Percentiles rank a stretch among this genome's conserved stretches.
Evolutionary conservation across 2,113 vertebrate species (phyloP).

Genomic region (Seriola quinqueradiata): DNA sequence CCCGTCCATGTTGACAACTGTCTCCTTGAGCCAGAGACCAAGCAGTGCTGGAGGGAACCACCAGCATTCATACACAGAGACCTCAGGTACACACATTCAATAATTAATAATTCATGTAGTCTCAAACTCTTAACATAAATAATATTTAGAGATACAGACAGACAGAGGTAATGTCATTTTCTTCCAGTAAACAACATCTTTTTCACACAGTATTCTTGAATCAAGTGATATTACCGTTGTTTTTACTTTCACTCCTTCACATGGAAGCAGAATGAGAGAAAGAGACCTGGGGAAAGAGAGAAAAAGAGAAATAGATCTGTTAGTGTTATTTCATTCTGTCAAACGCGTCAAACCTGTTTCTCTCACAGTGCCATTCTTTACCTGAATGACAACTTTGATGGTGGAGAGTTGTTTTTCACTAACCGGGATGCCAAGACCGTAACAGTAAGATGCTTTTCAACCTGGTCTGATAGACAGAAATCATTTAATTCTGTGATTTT

Average conservation of each 20-base stretch:
- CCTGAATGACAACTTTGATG: constrained; percentile 94
- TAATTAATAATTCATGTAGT: background rate
- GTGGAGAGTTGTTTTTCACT: constrained; percentile 94
- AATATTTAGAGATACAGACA: background rate
- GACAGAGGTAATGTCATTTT: background rate
- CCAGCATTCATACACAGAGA: constrained; percentile 95
- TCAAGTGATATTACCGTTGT: background rate
- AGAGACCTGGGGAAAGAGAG: background rate
- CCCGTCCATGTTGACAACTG: constrained; percentile 98
- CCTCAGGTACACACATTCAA: constrained; percentile 86
- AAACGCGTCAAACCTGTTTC: background rate
- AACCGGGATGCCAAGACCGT: constrained; percentile 90
- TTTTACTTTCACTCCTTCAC: background rate
- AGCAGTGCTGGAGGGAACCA: constrained; percentile 93
- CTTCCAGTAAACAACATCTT: background rate
- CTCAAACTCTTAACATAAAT: background rate
- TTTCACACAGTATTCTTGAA: background rate
- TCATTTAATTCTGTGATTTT: background rate
- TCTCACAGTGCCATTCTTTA: constrained; percentile 91
- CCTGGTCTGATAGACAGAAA: background rate
- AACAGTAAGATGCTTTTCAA: constrained; percentile 84
- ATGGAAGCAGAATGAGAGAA: background rate
- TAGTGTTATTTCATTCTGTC: background rate
- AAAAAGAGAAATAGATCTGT: background rate
- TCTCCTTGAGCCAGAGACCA: constrained; percentile 93